Conservation (phyloP, 1,140 invertebrate species). For the Physella acuta region DNA sequence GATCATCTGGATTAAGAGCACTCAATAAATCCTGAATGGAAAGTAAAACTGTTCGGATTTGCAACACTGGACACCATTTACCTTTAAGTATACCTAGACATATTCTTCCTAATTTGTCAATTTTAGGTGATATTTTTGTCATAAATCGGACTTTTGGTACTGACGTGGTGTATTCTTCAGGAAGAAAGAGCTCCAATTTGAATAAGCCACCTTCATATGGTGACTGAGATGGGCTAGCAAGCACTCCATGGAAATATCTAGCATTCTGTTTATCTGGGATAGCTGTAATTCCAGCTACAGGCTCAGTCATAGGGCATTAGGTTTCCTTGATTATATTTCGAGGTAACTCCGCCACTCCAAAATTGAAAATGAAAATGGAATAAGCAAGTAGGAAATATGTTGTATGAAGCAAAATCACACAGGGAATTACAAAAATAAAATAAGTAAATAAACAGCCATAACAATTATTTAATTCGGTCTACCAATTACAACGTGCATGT, state of each 20-base stretch:
- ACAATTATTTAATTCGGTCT: too few relatives aligned
- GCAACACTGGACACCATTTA: constrained; percentile 95
- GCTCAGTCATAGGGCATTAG: constrained; percentile 96
- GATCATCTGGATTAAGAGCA: constrained; percentile 97
- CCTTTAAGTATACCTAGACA: constrained; percentile 84
- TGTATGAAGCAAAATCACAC: neutral
- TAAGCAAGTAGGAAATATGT: neutral
- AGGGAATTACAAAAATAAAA: too few relatives aligned
- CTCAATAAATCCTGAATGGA: constrained; percentile 96
- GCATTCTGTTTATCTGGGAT: constrained; percentile 94
- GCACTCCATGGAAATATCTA: constrained; percentile 95
- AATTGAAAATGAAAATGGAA: neutral
- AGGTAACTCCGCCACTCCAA: neutral
- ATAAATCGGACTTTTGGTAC: constrained; percentile 80
- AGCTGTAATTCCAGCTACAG: constrained; percentile 93
- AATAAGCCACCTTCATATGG: constrained; percentile 78
- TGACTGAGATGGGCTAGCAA: constrained; percentile 71
- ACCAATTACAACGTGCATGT: too few relatives aligned
- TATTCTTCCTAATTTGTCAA: constrained; percentile 78
- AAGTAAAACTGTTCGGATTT: constrained; percentile 93
- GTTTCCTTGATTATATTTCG: constrained; percentile 72
- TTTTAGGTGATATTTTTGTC: constrained; percentile 82
- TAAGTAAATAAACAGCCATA: too few relatives aligned
- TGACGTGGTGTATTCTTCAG: constrained; percentile 81
- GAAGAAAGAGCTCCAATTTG: constrained; percentile 77